Conservation (phyloP, 2,797 vertebrate species). For the Pipistrellus kuhlii region DNA sequence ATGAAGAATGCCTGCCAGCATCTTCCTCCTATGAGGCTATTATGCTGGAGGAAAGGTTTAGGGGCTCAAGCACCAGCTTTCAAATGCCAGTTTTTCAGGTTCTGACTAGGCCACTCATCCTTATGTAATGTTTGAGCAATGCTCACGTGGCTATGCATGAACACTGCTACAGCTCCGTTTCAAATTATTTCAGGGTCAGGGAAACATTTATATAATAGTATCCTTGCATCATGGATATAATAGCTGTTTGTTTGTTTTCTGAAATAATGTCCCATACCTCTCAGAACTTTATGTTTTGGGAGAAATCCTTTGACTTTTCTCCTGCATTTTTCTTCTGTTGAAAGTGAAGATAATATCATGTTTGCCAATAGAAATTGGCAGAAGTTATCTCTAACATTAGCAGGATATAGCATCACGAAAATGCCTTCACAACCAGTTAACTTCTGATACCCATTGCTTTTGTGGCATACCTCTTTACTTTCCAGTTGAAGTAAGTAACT, state of each 20-base stretch:
- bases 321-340: constrained; percentile 45
- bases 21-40: constrained; percentile 67
- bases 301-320: constrained; percentile 39
- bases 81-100: constrained; percentile 64
- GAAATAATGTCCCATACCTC: neutral
- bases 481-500: neutral
- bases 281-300: constrained; percentile 16
- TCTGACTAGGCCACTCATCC: constrained; percentile 26
- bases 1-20: constrained; percentile 67
- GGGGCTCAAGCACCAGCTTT: constrained; percentile 24
- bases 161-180: neutral
- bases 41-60: constrained; percentile 63
- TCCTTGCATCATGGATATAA: neutral
- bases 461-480: neutral
- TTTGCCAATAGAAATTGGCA: neutral
- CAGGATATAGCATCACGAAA: neutral
- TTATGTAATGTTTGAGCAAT: neutral
- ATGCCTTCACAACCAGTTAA: neutral
- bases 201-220: neutral
- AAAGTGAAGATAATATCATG: neutral
- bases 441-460: neutral
- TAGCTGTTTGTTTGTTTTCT: neutral
- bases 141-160: neutral
- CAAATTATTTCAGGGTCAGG: neutral
- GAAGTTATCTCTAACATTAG: neutral